phyloP scores from a whole-genome alignment of 2,113 vertebrate species.

The Mungos mungo region DNA sequence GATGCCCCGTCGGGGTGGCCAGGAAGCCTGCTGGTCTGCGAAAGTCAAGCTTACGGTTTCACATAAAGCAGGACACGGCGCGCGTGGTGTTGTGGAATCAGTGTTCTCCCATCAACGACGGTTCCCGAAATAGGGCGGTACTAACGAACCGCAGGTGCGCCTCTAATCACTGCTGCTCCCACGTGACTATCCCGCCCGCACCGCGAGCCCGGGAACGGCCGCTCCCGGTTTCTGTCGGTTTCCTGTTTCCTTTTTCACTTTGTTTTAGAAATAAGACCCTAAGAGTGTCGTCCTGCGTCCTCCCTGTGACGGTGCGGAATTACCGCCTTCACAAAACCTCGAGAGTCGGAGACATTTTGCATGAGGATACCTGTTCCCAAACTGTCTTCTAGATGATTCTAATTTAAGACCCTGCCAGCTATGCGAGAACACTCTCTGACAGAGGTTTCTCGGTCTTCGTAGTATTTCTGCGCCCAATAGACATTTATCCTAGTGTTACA shows the following conservation, averaged over 20 bases:
- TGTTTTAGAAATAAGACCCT: neutral
- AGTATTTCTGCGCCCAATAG: neutral
- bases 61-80: neutral
- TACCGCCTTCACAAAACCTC: neutral
- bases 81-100: too few species aligned
- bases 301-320: neutral
- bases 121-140: neutral
- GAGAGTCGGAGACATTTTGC: too few species aligned
- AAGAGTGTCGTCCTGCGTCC: rapidly evolving
- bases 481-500: rapidly evolving
- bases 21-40: neutral
- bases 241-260: neutral
- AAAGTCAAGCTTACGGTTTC: neutral
- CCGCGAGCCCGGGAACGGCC: rapidly evolving
- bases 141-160: rapidly evolving
- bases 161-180: neutral
- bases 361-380: neutral
- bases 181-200: rapidly evolving
- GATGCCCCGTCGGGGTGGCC: neutral
- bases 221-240: rapidly evolving
- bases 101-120: neutral
- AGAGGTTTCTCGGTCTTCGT: neutral
- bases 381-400: neutral
- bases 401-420: neutral
- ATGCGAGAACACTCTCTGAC: too few species aligned